These are phyloP conservation scores for Andrena trimmerana DNA, from an alignment of 2,888 invertebrate species.

Conservation along the genomic window DNA sequence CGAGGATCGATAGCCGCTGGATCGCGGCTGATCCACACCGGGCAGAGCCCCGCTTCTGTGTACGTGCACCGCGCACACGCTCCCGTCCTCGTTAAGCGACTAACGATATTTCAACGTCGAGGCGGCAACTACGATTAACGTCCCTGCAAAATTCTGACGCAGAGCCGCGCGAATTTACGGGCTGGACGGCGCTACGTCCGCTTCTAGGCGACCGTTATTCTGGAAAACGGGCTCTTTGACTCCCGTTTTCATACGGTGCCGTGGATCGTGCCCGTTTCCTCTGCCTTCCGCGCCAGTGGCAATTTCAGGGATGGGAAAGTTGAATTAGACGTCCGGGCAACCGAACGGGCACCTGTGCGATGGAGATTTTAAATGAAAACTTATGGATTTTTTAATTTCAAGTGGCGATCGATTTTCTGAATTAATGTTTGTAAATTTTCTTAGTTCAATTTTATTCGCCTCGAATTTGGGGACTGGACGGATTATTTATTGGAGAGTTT, in stretches of 20 bases:
- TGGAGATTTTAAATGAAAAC: too few species aligned
- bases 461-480: too few species aligned
- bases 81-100: conserved; percentile 52
- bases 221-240: conserved; percentile 34
- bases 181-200: conserved; percentile 49
- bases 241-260: conserved; percentile 10
- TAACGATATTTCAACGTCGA: conserved; percentile 62
- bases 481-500: too few species aligned
- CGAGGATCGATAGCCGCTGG: conserved; percentile 8
- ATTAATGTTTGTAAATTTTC: too few species aligned
- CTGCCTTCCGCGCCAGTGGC: too few species aligned
- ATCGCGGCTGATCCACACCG: conserved; percentile 27
- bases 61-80: conserved; percentile 28
- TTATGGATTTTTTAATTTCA: too few species aligned
- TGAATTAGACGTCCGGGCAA: too few species aligned
- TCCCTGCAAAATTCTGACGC: conserved; percentile 66
- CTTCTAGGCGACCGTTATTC: conserved; percentile 54
- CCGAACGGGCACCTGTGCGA: too few species aligned
- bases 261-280: conserved; percentile 4
- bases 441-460: too few species aligned
- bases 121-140: conserved; percentile 66
- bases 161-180: conserved; percentile 56
- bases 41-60: conserved; percentile 9
- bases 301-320: too few species aligned
- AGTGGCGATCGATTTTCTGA: too few species aligned